Evolutionary conservation across 2,888 invertebrate genomes (phyloP).

Genomic region (Acrocyrtus sp.): DNA sequence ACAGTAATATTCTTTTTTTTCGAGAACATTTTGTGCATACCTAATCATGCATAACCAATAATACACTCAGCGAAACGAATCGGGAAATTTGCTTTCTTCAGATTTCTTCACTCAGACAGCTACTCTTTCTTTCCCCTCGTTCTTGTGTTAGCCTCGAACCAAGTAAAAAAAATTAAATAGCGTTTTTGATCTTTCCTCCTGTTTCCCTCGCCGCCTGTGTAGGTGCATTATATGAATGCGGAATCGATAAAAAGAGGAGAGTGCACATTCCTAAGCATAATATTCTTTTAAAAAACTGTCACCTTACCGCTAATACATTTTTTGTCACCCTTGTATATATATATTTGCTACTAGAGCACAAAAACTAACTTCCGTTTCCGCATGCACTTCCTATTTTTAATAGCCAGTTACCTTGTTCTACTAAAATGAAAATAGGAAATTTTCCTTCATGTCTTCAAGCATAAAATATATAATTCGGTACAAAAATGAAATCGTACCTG

Average conservation of each 20-base stretch:
- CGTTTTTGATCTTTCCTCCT: conserved; percentile 1
- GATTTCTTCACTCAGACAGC: conserved; percentile 25
- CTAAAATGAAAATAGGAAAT: background rate
- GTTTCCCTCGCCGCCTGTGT: too few species aligned
- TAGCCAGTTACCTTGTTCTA: too few species aligned
- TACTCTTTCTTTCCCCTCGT: background rate
- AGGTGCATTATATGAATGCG: too few species aligned
- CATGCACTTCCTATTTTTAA: too few species aligned
- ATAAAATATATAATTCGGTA: background rate
- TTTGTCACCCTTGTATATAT: too few species aligned
- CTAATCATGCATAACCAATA: conserved; percentile 45
- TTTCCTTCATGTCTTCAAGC: background rate
- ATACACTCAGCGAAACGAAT: conserved; percentile 8
- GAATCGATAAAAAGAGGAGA: too few species aligned
- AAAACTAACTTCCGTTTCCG: too few species aligned
- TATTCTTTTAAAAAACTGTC: background rate
- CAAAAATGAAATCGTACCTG: too few species aligned
- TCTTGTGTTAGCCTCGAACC: background rate
- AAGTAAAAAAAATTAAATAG: too few species aligned
- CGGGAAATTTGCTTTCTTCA: conserved; percentile 41
- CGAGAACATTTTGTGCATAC: conserved; percentile 32
- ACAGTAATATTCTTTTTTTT: conserved; percentile 31
- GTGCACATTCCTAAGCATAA: too few species aligned
- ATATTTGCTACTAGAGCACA: too few species aligned
- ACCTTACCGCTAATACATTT: too few species aligned